Evolutionary conservation across 2,797 vertebrate genomes (phyloP).

Genomic region (Myoxocephalus aenaeus): DNA sequence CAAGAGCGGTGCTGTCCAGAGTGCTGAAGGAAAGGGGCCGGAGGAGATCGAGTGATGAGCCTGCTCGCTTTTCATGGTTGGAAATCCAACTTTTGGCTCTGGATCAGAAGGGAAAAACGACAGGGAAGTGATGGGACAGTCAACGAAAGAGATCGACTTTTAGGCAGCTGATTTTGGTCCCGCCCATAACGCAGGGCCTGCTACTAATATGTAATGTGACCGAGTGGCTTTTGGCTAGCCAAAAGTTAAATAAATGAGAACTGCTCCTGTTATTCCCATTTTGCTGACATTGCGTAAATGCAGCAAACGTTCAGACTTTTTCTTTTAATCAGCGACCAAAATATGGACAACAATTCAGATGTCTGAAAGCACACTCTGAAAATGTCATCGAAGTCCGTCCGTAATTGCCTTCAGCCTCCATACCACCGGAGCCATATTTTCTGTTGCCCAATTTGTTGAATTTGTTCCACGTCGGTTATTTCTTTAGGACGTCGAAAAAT

Average conservation of each 20-base stretch:
- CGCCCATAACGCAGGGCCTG: no score
- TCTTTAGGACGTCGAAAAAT: slow-evolving; percentile 11
- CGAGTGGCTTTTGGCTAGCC: neutral
- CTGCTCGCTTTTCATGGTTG: neutral
- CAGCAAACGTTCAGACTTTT: neutral
- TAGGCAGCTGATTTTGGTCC: no score
- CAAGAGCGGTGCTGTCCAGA: neutral
- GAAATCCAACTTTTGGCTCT: neutral
- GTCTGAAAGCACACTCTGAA: neutral
- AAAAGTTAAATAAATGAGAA: neutral
- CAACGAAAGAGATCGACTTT: no score
- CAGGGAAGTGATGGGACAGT: neutral
- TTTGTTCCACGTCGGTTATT: slow-evolving; percentile 44
- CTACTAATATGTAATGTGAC: neutral
- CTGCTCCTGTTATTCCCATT: neutral
- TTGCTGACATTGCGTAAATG: neutral
- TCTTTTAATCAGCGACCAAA: slow-evolving; percentile 21
- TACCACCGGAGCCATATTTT: slow-evolving; percentile 33
- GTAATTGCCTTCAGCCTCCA: slow-evolving; percentile 39
- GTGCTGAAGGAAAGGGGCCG: neutral
- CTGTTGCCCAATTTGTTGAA: slow-evolving; percentile 34
- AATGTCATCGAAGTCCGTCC: slow-evolving; percentile 3
- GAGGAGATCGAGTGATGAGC: neutral
- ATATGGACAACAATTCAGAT: neutral
- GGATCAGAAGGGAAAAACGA: no score